Evolutionary conservation across 1,140 invertebrate genomes (phyloP).

Genomic region (Chironomus tepperi): DNA sequence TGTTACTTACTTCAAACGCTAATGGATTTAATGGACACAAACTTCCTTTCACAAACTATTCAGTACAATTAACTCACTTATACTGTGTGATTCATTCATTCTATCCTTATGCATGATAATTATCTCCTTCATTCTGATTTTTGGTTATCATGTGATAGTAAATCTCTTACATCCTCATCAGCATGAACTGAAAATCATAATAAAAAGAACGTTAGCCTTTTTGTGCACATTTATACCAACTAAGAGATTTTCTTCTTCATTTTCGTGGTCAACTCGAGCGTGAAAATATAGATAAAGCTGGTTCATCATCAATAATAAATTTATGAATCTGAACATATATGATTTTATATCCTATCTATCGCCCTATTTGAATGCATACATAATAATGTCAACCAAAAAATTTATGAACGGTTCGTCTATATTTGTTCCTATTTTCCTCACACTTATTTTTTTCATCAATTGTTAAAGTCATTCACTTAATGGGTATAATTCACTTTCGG

Average conservation of each 20-base stretch:
- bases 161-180: background rate
- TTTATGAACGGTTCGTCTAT: no score
- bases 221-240: no score
- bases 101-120: background rate
- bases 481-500: slow-evolving; percentile 18
- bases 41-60: background rate
- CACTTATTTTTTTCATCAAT: background rate
- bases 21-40: slow-evolving; percentile 2
- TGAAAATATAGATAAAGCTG: slow-evolving; percentile 9
- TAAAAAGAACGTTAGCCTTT: no score
- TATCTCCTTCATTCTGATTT: background rate
- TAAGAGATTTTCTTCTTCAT: background rate
- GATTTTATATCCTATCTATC: no score
- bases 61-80: background rate
- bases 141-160: background rate
- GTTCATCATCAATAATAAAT: slow-evolving; percentile 23
- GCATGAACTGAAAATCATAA: background rate
- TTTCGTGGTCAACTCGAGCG: slow-evolving; percentile 12
- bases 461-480: slow-evolving; percentile 22
- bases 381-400: no score
- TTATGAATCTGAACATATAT: background rate
- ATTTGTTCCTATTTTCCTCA: no score
- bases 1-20: background rate
- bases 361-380: no score
- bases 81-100: background rate